Conservation (phyloP, 2,113 vertebrate genomes). For the Trematocara macrostoma region DNA sequence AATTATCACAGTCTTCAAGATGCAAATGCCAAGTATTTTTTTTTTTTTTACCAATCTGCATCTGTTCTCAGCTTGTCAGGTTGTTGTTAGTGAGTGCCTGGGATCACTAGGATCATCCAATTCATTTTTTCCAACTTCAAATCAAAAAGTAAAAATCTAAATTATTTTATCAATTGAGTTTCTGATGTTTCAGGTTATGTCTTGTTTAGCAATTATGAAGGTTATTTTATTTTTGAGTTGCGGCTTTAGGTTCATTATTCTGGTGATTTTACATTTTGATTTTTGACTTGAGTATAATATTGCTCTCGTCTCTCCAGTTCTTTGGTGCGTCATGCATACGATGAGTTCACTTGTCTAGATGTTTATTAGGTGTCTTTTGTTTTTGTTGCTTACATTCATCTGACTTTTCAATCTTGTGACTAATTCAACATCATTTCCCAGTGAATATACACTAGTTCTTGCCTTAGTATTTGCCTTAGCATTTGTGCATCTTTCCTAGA, state of each 20-base stretch:
- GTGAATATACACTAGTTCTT: not conserved
- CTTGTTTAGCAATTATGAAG: not conserved
- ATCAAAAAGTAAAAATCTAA: not conserved
- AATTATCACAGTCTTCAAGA: not conserved
- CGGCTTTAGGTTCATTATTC: not conserved
- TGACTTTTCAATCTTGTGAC: not conserved
- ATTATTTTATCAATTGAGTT: not conserved
- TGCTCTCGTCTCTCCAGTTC: not conserved
- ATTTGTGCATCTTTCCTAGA: not conserved
- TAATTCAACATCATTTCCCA: not conserved
- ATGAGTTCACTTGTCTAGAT: not conserved
- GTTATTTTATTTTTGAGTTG: not conserved
- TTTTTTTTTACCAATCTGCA: not conserved
- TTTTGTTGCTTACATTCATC: not conserved
- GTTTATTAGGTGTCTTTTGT: not conserved
- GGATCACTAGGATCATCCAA: not conserved
- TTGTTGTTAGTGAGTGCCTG: not conserved
- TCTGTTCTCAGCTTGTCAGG: not conserved
- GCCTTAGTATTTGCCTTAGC: not conserved
- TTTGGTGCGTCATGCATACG: not conserved
- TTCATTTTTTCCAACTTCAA: fast-evolving
- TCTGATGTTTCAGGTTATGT: not conserved
- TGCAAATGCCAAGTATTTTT: not conserved
- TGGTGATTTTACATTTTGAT: not conserved
- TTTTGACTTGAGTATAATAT: not conserved